phyloP scores from a whole-genome alignment of 2,797 vertebrate genomes.

The Avahi laniger region DNA sequence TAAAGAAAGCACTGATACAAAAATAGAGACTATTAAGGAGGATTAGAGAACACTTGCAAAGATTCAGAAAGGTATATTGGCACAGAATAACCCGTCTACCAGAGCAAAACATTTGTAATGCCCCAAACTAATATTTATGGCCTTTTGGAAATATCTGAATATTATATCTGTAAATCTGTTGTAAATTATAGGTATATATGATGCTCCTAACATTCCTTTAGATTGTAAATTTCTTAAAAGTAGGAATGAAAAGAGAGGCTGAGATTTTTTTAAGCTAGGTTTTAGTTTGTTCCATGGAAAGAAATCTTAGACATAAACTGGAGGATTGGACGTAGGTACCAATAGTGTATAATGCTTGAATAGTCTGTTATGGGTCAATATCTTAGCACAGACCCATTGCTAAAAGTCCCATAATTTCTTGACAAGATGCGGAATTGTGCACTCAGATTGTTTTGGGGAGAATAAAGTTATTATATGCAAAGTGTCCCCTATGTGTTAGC shows the following conservation, averaged over 20 bases:
- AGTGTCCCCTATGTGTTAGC: neutral
- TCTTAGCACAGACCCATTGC: neutral
- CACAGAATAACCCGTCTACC: neutral
- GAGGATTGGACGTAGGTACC: neutral
- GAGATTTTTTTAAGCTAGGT: neutral
- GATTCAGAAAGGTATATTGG: neutral
- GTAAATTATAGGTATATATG: neutral
- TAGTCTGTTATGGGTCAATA: neutral
- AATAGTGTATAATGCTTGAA: neutral
- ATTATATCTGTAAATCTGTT: neutral
- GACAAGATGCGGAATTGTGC: neutral
- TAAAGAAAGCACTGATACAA: neutral
- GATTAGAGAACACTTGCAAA: neutral
- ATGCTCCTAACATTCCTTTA: neutral
- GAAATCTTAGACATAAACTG: neutral
- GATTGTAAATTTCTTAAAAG: neutral
- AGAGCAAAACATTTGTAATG: neutral
- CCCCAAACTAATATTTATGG: neutral
- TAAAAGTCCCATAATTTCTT: neutral
- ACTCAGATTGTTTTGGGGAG: neutral
- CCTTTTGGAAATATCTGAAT: neutral
- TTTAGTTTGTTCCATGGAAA: conserved; percentile 5
- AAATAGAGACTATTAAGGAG: neutral
- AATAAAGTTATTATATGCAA: neutral
- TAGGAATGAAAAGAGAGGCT: neutral